Percentiles rank a stretch among this genome's conserved stretches.
Conservation (phyloP, 2,888 invertebrate genomes). For the Octonoba sinensis region DNA sequence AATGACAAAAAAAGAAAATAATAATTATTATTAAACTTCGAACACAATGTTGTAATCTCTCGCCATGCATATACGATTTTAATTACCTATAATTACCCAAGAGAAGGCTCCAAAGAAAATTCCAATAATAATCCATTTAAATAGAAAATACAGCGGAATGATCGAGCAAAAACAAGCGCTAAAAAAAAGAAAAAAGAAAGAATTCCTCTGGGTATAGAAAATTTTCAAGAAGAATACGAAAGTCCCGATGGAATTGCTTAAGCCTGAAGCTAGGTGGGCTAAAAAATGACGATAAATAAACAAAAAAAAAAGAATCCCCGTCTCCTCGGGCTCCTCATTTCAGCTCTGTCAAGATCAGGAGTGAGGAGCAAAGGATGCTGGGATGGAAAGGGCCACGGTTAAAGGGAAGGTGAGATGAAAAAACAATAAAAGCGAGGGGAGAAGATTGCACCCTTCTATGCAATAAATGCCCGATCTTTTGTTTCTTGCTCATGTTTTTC, state of each 20-base stretch:
- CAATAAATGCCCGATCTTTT: slow-evolving; percentile 35
- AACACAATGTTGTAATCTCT: slow-evolving; percentile 59
- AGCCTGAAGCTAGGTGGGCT: slow-evolving; percentile 56
- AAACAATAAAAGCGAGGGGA: slow-evolving; percentile 36
- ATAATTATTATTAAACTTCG: slow-evolving; percentile 62
- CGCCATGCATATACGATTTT: slow-evolving; percentile 60
- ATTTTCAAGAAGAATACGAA: slow-evolving; percentile 18
- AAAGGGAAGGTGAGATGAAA: slow-evolving; percentile 44
- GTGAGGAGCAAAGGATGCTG: slow-evolving; percentile 10
- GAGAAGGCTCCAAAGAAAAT: slow-evolving; percentile 37
- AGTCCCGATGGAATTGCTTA: slow-evolving; percentile 49
- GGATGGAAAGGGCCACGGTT: background rate
- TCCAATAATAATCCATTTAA: slow-evolving; percentile 64
- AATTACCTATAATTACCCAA: slow-evolving; percentile 63
- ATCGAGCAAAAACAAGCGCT: slow-evolving; percentile 36
- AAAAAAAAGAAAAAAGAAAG: slow-evolving; percentile 15
- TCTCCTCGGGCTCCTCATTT: slow-evolving; percentile 50
- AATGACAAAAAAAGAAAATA: slow-evolving; percentile 23
- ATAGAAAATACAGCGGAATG: slow-evolving; percentile 44
- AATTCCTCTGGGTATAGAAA: slow-evolving; percentile 45
- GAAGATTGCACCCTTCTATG: slow-evolving; percentile 30
- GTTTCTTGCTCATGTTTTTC: slow-evolving; percentile 27
- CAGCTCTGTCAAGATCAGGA: slow-evolving; percentile 61
- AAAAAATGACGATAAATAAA: slow-evolving; percentile 7
- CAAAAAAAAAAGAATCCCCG: slow-evolving; percentile 17